A percentile compares a stretch with the other conserved stretches of the same genome.
These are phyloP conservation scores for Orthosia incerta DNA, from an alignment of 2,888 invertebrate genomes.

Conservation along the genomic window DNA sequence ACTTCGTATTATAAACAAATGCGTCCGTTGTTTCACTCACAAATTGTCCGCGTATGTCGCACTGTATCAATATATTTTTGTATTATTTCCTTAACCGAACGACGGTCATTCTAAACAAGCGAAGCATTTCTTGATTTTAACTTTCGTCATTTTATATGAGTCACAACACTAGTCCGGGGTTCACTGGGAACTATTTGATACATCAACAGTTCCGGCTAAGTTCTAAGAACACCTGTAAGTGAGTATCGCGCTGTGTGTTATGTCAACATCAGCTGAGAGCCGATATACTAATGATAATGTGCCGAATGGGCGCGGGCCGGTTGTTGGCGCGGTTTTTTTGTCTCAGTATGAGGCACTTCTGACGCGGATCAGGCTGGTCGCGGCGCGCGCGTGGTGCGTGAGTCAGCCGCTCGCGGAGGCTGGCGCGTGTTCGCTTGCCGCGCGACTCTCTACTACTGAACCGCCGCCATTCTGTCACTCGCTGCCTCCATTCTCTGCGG, in stretches of 20 bases:
- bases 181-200: slow-evolving; percentile 75
- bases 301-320: slow-evolving; percentile 75
- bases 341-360: slow-evolving; percentile 55
- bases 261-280: slow-evolving; percentile 86
- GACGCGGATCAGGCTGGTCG: slow-evolving; percentile 42
- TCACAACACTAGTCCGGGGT: slow-evolving; percentile 77
- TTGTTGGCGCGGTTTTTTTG: slow-evolving; percentile 64
- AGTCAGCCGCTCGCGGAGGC: slow-evolving; percentile 61
- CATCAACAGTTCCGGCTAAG: slow-evolving; percentile 77
- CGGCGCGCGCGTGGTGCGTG: slow-evolving; percentile 63
- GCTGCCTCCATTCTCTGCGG: slow-evolving; percentile 91
- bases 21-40: slow-evolving; percentile 64
- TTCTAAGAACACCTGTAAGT: slow-evolving; percentile 71
- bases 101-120: slow-evolving; percentile 75
- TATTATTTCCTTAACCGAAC: slow-evolving; percentile 79
- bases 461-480: slow-evolving; percentile 91
- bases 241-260: slow-evolving; percentile 50
- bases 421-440: slow-evolving; percentile 84
- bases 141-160: slow-evolving; percentile 90
- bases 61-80: slow-evolving; percentile 71
- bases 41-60: slow-evolving; percentile 71
- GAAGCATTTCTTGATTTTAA: slow-evolving; percentile 86
- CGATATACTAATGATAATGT: slow-evolving; percentile 77
- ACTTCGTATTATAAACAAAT: slow-evolving; percentile 66
- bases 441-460: slow-evolving; percentile 88